phyloP scores from a whole-genome alignment of 1,140 invertebrate genomes.

The Oscheius sp. region DNA sequence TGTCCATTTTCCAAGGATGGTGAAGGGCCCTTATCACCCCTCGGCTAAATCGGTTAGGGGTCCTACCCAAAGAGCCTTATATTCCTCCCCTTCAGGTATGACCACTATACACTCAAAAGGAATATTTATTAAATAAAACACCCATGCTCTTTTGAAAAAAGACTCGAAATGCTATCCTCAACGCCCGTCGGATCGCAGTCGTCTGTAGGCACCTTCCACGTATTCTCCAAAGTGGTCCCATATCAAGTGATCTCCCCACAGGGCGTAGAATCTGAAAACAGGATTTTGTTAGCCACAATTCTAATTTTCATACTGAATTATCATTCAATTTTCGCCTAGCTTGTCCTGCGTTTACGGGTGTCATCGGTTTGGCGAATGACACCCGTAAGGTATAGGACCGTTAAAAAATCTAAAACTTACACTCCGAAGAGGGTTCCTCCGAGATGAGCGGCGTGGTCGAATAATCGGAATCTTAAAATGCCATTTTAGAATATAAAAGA shows the following conservation, averaged over 20 bases:
- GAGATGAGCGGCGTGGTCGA: constrained; percentile 97
- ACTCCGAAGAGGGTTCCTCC: constrained; percentile 86
- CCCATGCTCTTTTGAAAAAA: no score
- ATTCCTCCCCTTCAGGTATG: no score
- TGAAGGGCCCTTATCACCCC: no score
- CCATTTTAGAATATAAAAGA: not conserved
- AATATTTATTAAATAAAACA: no score
- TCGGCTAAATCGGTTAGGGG: no score
- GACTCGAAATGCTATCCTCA: no score
- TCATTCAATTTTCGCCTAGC: not conserved
- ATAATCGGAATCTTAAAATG: constrained; percentile 75
- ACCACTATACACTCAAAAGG: no score
- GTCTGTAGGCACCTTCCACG: not conserved
- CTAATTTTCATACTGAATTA: not conserved
- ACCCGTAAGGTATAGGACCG: not conserved
- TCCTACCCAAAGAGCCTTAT: no score
- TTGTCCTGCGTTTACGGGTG: not conserved
- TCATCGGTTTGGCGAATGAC: not conserved
- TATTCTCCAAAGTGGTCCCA: constrained; percentile 1
- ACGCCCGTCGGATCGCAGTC: no score
- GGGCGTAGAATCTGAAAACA: constrained; percentile 7
- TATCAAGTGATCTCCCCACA: not conserved
- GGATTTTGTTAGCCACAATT: not conserved
- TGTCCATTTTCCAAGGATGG: no score
- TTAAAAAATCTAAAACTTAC: constrained; percentile 63